Base-by-base conservation (phyloP, 2,888 invertebrate species). In the Dermolepida albohirtum region DNA sequence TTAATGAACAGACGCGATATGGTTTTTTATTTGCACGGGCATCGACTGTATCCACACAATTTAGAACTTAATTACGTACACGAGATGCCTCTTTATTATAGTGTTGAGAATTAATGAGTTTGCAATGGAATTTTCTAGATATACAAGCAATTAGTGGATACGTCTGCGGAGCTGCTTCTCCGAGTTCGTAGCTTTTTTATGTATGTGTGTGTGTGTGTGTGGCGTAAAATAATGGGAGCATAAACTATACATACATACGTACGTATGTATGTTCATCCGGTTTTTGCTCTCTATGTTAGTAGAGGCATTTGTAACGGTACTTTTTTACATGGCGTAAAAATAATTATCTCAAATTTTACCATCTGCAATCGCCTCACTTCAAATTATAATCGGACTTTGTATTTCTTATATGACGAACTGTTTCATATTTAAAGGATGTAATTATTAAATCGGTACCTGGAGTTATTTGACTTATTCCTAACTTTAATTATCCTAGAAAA, bases 221-320 rank as follows among this genome's bases (percentile, higher is more conserved):
- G 40, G 55, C 22, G 34, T 7, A 34, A 34, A 55, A 55, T 55
- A 55, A 55, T 55, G 55, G 43, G 55, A 55, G 55, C 55, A 55
- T 55, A 55, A 41, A 40, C 34, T 34, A 2, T 34, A 34, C 6
- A 5, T 7, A 34, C 6, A 34, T 34, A 34, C 10, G 6, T 29
- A 16, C 40, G 12, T n/a, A 40, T 22, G 55, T 55, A 41, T 41
- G 55, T 41, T 55, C 55, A 55, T 55, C 55, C 55, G 55, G 55
- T 55, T 55, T 55, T 22, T 55, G 55, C 43, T 55, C 55, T 55
- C 55, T 55, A 55, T 55, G 55, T 55, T 55, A 55, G 55, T 55
- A 55, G 55, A 55, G 17, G 22, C 55, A 55, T 55, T 14, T 14
- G 41, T 41, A 55, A 55, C 55, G 55, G 55, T 17, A 43, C 55